Evolutionary conservation across 2,888 invertebrate species (phyloP).

Genomic region (Chaetoderma sp.): DNA sequence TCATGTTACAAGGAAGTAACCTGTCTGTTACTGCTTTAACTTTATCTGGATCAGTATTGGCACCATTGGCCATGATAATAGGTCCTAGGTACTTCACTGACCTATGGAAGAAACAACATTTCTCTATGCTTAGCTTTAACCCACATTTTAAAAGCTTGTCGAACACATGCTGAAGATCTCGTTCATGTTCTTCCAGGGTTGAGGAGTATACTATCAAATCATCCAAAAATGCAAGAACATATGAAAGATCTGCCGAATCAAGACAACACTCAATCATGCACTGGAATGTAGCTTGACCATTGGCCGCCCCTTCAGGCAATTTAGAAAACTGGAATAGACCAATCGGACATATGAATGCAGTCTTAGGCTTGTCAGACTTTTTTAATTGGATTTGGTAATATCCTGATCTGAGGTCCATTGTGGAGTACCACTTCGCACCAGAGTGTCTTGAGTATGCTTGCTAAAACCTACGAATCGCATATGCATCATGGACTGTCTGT

Average conservation of each 20-base stretch:
- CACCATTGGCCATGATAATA: not conserved
- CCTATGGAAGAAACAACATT: not conserved
- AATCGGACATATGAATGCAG: slow-evolving; percentile 7
- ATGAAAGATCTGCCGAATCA: not conserved
- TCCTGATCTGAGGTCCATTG: no score
- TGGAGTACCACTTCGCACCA: no score
- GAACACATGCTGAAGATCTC: slow-evolving; percentile 1
- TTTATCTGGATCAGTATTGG: not conserved
- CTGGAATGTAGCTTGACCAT: slow-evolving; percentile 6
- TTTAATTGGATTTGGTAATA: no score
- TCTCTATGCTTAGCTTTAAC: not conserved
- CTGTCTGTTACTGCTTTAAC: slow-evolving; percentile 1
- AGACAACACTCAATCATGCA: slow-evolving; percentile 5
- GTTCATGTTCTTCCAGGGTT: slow-evolving; percentile 3
- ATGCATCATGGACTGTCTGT: not conserved
- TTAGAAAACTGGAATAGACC: not conserved
- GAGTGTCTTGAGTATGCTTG: no score
- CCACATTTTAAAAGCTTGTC: not conserved
- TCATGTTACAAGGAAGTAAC: not conserved
- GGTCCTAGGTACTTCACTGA: slow-evolving; percentile 10
- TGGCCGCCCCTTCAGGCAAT: not conserved
- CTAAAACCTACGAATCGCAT: not conserved
- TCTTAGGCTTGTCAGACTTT: slow-evolving; percentile 5
- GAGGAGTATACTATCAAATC: slow-evolving; percentile 12
- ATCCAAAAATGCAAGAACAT: slow-evolving; percentile 9